Base-by-base conservation (phyloP, 1,140 invertebrate species). In the Ostrea edulis region DNA sequence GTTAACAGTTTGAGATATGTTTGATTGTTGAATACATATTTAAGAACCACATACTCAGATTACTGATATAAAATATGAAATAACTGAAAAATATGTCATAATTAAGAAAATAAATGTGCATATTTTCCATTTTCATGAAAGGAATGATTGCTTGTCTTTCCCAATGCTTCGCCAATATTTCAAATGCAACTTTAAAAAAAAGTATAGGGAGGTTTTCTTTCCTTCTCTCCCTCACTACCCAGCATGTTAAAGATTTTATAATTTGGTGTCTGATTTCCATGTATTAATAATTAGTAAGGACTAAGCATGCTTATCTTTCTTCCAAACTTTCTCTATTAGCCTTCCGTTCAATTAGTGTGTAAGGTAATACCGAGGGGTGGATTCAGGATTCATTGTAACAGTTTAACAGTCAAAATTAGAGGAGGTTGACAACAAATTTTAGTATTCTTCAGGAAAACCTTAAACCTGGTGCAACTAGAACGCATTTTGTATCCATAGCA, bases 11-110 rank as follows among this genome's bases (percentile, higher is more conserved):
- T 77, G 68, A 77, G 68, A 35, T 77, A 77, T 77, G 68, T 77
- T 77, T 77, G 68, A 77, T 77, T 2, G 68, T 25, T 77, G 68
- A 77, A 77, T 29, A 77, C 68, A 77, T 77, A 25, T 77, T 29
- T 44, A 22, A 9, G 2, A n/a, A 83, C 51, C 53, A 83, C 44
- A 44, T 83, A 83, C 25, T 83, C 82, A n/a, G 51, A 83, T 52
- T n/a, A 53, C 17, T 83, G 35, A 22, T 22, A 83, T 53, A 25
- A 83, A 83, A 22, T 83, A 83, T 29, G 25, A 81, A 22, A 35
- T 20, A 81, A 20, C 7, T 81, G 71, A 20, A 62, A 62, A 62
- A 62, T 62, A 81, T 51, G 17, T 51, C 25, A 22, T 35, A 81
- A 29, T 14, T 22, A 81, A 51, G 17, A 51, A 81, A 81, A 8